Evolutionary conservation across 1,140 invertebrate species (phyloP).

Genomic region (Mya arenaria): DNA sequence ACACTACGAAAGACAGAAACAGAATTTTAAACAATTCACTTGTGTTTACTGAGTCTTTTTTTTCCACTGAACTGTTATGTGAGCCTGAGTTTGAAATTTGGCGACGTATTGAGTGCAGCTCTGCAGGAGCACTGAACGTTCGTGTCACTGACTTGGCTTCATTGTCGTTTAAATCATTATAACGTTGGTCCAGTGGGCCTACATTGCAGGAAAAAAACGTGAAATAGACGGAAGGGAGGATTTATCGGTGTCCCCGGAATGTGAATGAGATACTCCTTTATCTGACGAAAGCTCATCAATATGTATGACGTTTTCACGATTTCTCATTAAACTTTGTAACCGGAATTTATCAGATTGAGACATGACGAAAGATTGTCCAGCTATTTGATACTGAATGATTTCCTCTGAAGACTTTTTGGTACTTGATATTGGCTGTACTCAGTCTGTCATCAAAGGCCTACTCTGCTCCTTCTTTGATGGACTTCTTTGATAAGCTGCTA

Average conservation of each 20-base stretch:
- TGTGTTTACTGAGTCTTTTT: no score
- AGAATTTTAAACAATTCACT: conserved; percentile 84
- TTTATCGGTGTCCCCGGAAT: neutral
- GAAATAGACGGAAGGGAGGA: neutral
- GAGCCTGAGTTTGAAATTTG: conserved; percentile 52
- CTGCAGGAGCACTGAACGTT: conserved; percentile 45
- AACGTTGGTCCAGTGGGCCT: neutral
- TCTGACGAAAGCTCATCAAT: neutral
- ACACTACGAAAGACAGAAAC: conserved; percentile 77
- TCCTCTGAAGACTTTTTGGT: neutral
- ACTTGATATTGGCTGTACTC: neutral
- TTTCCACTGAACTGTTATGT: conserved; percentile 85
- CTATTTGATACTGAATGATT: conserved; percentile 24
- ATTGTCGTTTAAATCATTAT: conserved; percentile 49
- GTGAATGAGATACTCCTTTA: neutral
- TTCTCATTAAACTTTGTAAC: no score
- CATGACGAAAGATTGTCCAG: no score
- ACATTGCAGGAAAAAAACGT: neutral
- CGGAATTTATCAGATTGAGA: no score
- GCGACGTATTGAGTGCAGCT: conserved; percentile 43
- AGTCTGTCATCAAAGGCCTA: neutral
- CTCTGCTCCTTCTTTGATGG: neutral
- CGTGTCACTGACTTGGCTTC: conserved; percentile 16
- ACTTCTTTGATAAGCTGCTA: neutral
- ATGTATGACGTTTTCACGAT: conserved; percentile 30